Evolutionary conservation across 2,113 vertebrate species (phyloP).

Genomic region (Strigops habroptila): DNA sequence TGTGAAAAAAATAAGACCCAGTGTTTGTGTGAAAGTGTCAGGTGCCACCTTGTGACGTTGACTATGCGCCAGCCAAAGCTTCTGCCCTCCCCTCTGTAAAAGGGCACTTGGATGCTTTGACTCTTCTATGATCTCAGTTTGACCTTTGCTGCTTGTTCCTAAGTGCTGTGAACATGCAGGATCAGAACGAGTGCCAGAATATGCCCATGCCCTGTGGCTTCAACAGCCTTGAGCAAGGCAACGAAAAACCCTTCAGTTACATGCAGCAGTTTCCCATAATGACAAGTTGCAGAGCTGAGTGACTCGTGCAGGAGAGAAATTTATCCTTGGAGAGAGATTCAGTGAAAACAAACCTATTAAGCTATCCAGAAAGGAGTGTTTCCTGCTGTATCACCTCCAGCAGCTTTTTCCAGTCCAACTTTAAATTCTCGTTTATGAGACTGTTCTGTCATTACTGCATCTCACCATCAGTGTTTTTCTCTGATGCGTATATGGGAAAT

Average conservation of each 20-base stretch:
- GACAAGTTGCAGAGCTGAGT: background rate
- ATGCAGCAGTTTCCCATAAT: background rate
- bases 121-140: background rate
- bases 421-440: background rate
- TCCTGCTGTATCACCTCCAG: background rate
- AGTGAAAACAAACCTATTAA: background rate
- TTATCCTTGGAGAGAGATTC: background rate
- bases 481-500: background rate
- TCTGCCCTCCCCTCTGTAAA: background rate
- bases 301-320: background rate
- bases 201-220: background rate
- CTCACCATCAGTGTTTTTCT: background rate
- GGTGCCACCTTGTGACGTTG: background rate
- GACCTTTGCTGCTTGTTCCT: background rate
- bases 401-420: background rate
- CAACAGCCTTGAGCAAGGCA: background rate
- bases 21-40: slow-evolving; percentile 23
- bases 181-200: background rate
- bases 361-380: background rate
- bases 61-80: background rate
- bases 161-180: background rate
- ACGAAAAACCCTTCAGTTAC: background rate
- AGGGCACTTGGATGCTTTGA: background rate
- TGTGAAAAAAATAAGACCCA: background rate
- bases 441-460: background rate